Evolutionary conservation across 2,797 vertebrate genomes (phyloP), one percentile per base, ranked within the genome.

Genomic region (Darevskia mixta): DNA sequence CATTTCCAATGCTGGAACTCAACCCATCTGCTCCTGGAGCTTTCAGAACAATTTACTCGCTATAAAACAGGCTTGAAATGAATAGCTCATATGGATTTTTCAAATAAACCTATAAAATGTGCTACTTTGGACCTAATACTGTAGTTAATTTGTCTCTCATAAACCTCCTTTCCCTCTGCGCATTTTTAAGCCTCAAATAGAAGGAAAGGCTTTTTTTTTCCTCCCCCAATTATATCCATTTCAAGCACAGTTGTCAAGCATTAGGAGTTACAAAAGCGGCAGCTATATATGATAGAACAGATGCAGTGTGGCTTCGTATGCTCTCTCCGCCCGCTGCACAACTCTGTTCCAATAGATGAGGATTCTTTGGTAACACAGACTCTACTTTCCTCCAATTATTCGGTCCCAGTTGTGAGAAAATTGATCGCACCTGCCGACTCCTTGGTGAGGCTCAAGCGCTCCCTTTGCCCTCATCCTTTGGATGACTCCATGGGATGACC

Each of bases 41-140:
- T 45, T 82, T 87, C 71, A 66, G 38, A 66, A 49, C 79, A 38
- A 43, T 82, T 66, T 66, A 66, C 41, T 66, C 27, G 49, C 72
- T 76, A 87, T 82, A 87, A 82, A 87, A 87, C 41, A 67, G n/a
- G 20, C 71, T 25, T 66, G 69, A 55, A 83, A 69, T n/a, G 41
- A 83, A 78, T 55, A n/a, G 72, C 38, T 88, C 45, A 61, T 78
- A 23, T 71, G 81, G 75, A 83, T 83, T 83, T 81, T 82, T 82
- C 71, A 87, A 87, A 87, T 76, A 82, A 82, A 82, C 20, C 86
- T 76, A 82, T 87, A 87, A 75, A 83, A 78, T 38, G 17, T 78
- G 64, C 64, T 77, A 58, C 75, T 83, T 82, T 71, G 64, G 73
- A 29, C 45, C 43, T 32, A 83, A 83, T 58, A 41, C 27, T 83